A percentile compares a stretch with the other conserved stretches of the same genome.
These are phyloP conservation scores for Brachyhypopomus occidentalis DNA, from an alignment of 2,113 vertebrate genomes.

Conservation along the genomic window DNA sequence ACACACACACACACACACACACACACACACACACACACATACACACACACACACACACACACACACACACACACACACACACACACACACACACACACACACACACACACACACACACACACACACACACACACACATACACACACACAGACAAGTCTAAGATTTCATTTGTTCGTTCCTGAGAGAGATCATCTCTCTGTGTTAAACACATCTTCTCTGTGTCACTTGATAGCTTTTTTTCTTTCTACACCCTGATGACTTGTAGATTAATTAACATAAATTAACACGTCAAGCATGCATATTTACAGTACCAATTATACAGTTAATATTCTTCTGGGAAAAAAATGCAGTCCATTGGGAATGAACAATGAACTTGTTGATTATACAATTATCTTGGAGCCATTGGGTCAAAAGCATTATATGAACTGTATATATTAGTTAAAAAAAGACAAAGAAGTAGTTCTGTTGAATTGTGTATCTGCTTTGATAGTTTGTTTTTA, in stretches of 20 bases:
- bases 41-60: conserved; percentile 16
- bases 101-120: background rate
- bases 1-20: conserved; percentile 20
- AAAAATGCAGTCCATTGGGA: conserved; percentile 35
- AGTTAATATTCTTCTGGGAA: conserved; percentile 35
- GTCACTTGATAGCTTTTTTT: conserved; percentile 45
- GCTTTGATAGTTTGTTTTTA: background rate
- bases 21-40: background rate
- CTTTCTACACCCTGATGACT: conserved; percentile 43
- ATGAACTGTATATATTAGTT: background rate
- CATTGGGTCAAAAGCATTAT: conserved; percentile 20
- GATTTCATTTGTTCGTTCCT: conserved; percentile 49
- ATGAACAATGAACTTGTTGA: conserved; percentile 41
- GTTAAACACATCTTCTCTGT: conserved; percentile 51
- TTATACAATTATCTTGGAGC: conserved; percentile 26
- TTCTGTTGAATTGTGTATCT: background rate
- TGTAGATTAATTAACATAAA: conserved; percentile 58
- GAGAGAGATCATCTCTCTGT: conserved; percentile 40
- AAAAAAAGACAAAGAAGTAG: background rate
- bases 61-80: conserved; percentile 28
- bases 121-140: conserved; percentile 36
- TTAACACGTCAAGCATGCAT: conserved; percentile 50
- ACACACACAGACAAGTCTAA: conserved; percentile 24
- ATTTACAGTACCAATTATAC: conserved; percentile 50
- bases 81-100: conserved; percentile 26